These are phyloP conservation scores for Oligia fasciuncula DNA, from an alignment of 2,888 invertebrate genomes.

Conservation along the genomic window DNA sequence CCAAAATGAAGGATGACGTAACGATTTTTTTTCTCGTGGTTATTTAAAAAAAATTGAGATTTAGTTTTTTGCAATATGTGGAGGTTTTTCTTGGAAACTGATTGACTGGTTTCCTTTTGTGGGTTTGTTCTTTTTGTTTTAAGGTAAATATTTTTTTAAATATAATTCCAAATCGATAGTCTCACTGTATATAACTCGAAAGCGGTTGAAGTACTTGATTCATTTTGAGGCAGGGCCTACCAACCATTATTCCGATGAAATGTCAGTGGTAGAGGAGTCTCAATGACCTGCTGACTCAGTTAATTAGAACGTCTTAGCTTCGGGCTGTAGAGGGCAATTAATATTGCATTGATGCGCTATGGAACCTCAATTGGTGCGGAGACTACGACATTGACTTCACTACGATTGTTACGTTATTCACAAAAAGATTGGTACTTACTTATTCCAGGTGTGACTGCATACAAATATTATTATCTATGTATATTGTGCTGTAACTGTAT, in stretches of 20 bases:
- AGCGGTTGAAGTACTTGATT: neutral
- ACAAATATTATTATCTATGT: neutral
- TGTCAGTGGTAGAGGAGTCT: slow-evolving; percentile 2
- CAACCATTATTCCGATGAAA: slow-evolving; percentile 1
- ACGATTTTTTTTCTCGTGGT: slow-evolving; percentile 37
- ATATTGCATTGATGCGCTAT: slow-evolving; percentile 31
- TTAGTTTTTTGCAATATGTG: slow-evolving; percentile 15
- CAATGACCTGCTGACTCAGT: slow-evolving; percentile 21
- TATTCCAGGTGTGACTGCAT: neutral
- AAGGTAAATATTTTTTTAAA: neutral
- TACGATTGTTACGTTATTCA: neutral
- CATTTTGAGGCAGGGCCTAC: neutral
- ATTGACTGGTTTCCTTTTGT: slow-evolving; percentile 10
- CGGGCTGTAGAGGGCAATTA: slow-evolving; percentile 16
- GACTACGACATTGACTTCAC: neutral
- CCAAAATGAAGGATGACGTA: slow-evolving; percentile 60
- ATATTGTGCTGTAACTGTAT: neutral
- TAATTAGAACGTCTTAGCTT: slow-evolving; percentile 31
- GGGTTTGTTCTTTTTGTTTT: slow-evolving; percentile 5
- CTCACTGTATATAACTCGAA: neutral
- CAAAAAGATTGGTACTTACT: neutral
- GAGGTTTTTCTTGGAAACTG: slow-evolving; percentile 13
- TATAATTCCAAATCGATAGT: neutral
- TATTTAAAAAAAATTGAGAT: slow-evolving; percentile 32
- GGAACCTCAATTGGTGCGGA: slow-evolving; percentile 6